These are phyloP conservation scores for Pseudomyrmex sp. DNA, from an alignment of 1,140 invertebrate genomes.

Conservation along the genomic window DNA sequence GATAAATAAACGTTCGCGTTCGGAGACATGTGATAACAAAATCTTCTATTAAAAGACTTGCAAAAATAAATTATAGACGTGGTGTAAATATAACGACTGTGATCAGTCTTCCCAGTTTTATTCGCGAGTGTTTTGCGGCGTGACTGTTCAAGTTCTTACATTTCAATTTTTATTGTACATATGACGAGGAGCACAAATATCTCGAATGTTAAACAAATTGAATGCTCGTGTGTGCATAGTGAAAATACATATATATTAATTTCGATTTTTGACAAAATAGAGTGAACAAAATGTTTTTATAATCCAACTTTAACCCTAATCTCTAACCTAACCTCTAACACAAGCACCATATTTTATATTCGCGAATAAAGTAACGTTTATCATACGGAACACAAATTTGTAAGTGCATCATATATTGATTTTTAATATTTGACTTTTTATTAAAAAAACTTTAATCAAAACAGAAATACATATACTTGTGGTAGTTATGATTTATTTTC, in stretches of 20 bases:
- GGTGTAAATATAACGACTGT: not conserved
- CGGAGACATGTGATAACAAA: conserved; percentile 4
- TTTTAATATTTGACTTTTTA: no score
- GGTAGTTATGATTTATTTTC: no score
- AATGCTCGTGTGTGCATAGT: not conserved
- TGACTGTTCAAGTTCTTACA: not conserved
- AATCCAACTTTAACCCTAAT: conserved; percentile 2
- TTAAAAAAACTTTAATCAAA: no score
- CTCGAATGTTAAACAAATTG: not conserved
- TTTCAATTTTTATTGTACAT: conserved; percentile 1
- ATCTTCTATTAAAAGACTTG: conserved; percentile 21
- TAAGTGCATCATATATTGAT: no score
- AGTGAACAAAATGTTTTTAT: not conserved
- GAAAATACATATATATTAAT: not conserved
- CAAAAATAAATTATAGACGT: conserved; percentile 35
- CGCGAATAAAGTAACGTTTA: not conserved
- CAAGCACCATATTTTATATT: not conserved
- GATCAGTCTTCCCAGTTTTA: conserved; percentile 14
- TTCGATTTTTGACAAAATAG: not conserved
- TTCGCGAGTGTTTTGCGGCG: not conserved
- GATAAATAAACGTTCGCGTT: conserved; percentile 9
- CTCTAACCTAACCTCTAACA: not conserved
- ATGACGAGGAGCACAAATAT: not conserved
- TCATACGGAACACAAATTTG: no score
- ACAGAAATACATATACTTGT: no score